A percentile compares a stretch with the other conserved stretches of the same genome.
Conservation (phyloP, 1,140 invertebrate species). For the Leptopilina boulardi region DNA sequence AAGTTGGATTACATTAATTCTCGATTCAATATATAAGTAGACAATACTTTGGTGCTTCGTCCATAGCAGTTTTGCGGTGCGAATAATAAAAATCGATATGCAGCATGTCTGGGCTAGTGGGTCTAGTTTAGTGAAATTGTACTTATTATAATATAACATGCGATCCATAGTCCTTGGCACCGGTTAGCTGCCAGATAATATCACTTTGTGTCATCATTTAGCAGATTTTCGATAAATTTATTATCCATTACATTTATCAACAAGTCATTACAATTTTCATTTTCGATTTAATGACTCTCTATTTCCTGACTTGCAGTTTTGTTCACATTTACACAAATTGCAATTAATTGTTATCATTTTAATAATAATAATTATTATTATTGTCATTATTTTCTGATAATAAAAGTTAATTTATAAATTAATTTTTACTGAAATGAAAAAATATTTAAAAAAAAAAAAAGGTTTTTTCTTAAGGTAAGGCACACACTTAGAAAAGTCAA, state of each 20-base stretch:
- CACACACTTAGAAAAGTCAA: too few species aligned
- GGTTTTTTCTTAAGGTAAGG: too few species aligned
- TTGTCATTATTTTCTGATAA: too few species aligned
- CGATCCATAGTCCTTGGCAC: conserved; percentile 37
- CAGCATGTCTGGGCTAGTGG: conserved; percentile 56
- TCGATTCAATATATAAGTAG: conserved; percentile 21
- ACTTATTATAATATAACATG: conserved; percentile 41
- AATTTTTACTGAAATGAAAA: too few species aligned
- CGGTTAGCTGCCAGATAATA: conserved; percentile 27
- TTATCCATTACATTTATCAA: not conserved
- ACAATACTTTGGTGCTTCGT: conserved; percentile 8
- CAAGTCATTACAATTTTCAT: not conserved
- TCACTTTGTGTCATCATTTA: conserved; percentile 17
- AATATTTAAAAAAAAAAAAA: too few species aligned
- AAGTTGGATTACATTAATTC: conserved; percentile 21
- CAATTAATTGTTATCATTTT: too few species aligned
- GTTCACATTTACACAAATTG: too few species aligned
- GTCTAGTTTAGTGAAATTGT: conserved; percentile 60
- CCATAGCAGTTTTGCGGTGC: conserved; percentile 34
- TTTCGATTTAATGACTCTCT: not conserved
- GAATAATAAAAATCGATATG: conserved; percentile 53
- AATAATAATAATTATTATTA: too few species aligned
- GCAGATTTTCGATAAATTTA: conserved; percentile 9
- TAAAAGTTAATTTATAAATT: too few species aligned
- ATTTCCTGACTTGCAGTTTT: too few species aligned